Conservation (phyloP, 1,140 invertebrate species). For the Oryzaephilus surinamensis region DNA sequence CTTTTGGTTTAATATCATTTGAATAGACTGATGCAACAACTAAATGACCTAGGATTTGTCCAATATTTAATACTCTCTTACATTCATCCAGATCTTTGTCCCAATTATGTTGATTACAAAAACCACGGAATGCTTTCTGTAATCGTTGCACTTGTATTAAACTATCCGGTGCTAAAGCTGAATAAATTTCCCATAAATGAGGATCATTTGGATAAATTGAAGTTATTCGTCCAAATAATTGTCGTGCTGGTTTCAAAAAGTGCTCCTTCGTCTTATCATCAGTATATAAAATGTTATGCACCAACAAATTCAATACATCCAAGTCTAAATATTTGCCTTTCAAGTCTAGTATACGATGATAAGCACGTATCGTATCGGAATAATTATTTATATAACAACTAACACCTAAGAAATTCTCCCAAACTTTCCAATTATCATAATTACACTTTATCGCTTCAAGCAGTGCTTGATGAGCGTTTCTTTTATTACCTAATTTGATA, state of each 20-base stretch:
- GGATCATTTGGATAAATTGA: conserved; percentile 53
- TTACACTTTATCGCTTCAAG: conserved; percentile 88
- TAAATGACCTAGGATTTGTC: conserved; percentile 27
- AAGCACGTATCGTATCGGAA: conserved; percentile 70
- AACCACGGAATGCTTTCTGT: conserved; percentile 47
- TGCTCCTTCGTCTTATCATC: conserved; percentile 36
- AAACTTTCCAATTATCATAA: conserved; percentile 91
- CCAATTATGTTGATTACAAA: conserved; percentile 53
- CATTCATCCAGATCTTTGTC: conserved; percentile 43
- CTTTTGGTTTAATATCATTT: conserved; percentile 24
- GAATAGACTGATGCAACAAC: conserved; percentile 23
- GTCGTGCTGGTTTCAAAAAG: conserved; percentile 51
- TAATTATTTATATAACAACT: conserved; percentile 66
- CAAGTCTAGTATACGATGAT: conserved; percentile 74
- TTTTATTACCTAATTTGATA: conserved; percentile 76
- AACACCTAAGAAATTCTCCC: conserved; percentile 88
- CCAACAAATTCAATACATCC: conserved; percentile 65
- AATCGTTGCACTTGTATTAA: conserved; percentile 50
- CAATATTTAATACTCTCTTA: conserved; percentile 35
- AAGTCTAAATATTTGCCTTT: conserved; percentile 71
- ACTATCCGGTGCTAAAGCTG: conserved; percentile 51
- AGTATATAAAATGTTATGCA: conserved; percentile 57
- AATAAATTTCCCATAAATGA: conserved; percentile 70
- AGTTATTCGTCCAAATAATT: conserved; percentile 76
- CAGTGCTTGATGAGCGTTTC: conserved; percentile 68